Evolutionary conservation across 2,888 invertebrate species (phyloP).

Genomic region (Carcina quercana): DNA sequence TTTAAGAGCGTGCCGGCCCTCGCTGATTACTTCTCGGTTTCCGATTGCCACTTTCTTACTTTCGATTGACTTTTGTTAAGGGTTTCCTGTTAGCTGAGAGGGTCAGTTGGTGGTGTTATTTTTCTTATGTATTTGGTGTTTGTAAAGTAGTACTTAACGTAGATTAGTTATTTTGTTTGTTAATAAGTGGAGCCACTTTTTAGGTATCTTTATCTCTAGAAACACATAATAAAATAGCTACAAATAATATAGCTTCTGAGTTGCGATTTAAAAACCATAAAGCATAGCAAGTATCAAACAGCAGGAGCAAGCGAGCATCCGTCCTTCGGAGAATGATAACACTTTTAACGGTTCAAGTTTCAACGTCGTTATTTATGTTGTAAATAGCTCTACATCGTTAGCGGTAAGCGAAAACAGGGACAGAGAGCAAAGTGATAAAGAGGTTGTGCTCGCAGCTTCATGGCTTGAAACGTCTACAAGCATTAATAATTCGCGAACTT

Average conservation of each 20-base stretch:
- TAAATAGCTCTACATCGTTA: constrained; percentile 45
- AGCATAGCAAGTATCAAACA: constrained; percentile 19
- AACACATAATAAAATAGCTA: too few species aligned
- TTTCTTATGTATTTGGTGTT: constrained; percentile 8
- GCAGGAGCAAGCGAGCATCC: constrained; percentile 25
- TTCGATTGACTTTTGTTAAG: constrained; percentile 33
- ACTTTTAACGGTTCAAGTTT: constrained; percentile 42
- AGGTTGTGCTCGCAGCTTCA: constrained; percentile 35
- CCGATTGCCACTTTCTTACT: constrained; percentile 40
- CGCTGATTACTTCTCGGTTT: constrained; percentile 38
- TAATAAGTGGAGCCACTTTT: too few species aligned
- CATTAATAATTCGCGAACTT: constrained; percentile 56
- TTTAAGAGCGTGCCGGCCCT: constrained; percentile 28
- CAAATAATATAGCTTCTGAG: too few species aligned
- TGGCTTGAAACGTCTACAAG: constrained; percentile 30
- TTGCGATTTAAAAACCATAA: constrained; percentile 18
- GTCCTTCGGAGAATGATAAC: constrained; percentile 38
- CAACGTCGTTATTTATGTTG: constrained; percentile 41
- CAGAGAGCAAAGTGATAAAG: constrained; percentile 49
- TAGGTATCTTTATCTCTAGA: too few species aligned
- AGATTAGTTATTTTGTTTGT: too few species aligned
- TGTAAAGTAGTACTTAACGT: constrained; percentile 1
- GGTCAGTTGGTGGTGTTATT: too few species aligned
- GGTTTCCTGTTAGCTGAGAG: constrained; percentile 17
- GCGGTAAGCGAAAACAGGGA: constrained; percentile 34